These are phyloP conservation scores for Trisateles emortualis DNA, from an alignment of 2,888 invertebrate species.

Conservation along the genomic window DNA sequence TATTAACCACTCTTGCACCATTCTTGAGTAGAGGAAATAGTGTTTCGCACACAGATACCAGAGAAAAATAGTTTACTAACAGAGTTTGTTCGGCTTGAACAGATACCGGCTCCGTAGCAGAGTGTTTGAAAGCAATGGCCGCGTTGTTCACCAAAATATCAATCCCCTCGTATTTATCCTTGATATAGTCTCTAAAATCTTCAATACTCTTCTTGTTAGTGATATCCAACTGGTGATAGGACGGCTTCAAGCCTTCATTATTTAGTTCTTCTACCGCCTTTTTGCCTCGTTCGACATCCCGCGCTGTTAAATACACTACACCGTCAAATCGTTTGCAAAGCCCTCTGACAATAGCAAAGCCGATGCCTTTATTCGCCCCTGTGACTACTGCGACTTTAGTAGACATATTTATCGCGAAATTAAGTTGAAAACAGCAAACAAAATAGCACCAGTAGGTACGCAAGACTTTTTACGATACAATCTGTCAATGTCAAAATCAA, in stretches of 20 bases:
- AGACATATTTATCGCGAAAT: background rate
- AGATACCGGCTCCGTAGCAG: conserved; percentile 87
- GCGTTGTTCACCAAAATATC: conserved; percentile 93
- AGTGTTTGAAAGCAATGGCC: conserved; percentile 89
- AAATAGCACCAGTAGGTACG: background rate
- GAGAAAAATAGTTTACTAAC: conserved; percentile 90
- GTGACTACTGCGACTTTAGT: conserved; percentile 86
- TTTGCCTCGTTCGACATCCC: conserved; percentile 86
- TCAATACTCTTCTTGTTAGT: conserved; percentile 87
- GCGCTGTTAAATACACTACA: conserved; percentile 90
- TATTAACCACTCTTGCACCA: conserved; percentile 91
- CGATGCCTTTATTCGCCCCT: conserved; percentile 91
- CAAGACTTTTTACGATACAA: no score
- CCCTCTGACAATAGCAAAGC: conserved; percentile 89
- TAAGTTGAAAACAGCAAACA: background rate
- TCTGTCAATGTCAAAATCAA: no score
- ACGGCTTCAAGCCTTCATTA: conserved; percentile 83
- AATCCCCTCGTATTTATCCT: conserved; percentile 88
- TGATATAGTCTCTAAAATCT: conserved; percentile 86
- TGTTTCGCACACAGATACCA: conserved; percentile 88
- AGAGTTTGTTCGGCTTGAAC: conserved; percentile 91
- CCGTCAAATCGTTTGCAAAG: conserved; percentile 90
- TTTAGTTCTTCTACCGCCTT: conserved; percentile 87
- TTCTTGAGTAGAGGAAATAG: conserved; percentile 90
- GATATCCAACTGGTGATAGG: conserved; percentile 91